Percentiles rank a stretch among this genome's conserved stretches.
These are phyloP conservation scores for Nasonovia ribisnigri DNA, from an alignment of 2,888 invertebrate genomes.

Conservation along the genomic window DNA sequence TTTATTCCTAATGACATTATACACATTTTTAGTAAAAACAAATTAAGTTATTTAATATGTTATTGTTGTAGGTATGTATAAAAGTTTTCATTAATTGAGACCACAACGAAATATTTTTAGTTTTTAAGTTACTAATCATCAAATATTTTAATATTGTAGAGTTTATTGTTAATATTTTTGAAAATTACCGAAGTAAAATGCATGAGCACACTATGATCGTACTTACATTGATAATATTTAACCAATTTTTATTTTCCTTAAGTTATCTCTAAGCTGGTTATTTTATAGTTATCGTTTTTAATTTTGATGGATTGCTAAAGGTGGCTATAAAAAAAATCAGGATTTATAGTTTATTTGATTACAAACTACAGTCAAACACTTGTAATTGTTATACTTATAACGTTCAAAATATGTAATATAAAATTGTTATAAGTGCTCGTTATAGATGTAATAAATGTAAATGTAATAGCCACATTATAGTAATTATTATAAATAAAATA, in stretches of 20 bases:
- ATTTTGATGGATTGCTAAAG: neutral
- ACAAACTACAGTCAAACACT: neutral
- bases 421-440: neutral
- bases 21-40: neutral
- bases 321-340: neutral
- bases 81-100: neutral
- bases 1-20: neutral
- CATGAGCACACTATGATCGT: neutral
- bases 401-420: neutral
- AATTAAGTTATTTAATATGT: neutral
- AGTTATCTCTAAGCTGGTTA: neutral
- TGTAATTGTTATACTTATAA: neutral
- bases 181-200: neutral
- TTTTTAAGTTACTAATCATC: neutral
- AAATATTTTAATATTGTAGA: neutral
- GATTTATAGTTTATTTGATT: neutral
- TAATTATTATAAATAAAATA: neutral
- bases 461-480: neutral
- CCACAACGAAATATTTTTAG: neutral
- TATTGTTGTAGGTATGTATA: neutral
- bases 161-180: neutral
- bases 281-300: neutral
- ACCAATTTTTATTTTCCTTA: neutral
- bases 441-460: neutral
- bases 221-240: neutral